Percentiles rank a stretch among this genome's conserved stretches.
Evolutionary conservation across 1,140 invertebrate species (phyloP).

Genomic region (Bilobella aurantiaca): DNA sequence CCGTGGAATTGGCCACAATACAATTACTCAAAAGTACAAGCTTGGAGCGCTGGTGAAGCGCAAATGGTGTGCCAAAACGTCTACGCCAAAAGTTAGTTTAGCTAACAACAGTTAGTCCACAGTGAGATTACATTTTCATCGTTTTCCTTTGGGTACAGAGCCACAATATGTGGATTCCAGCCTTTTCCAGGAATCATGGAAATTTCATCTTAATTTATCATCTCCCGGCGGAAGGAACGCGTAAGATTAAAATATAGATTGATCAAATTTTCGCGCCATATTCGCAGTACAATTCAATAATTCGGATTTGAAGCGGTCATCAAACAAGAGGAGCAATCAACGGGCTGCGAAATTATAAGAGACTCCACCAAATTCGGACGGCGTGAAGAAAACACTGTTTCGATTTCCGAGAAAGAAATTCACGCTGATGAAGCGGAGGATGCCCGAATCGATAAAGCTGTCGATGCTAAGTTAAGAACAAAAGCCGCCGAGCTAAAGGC

Average conservation of each 20-base stretch:
- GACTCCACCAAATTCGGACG: not conserved
- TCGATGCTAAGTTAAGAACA: not conserved
- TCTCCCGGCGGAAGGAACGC: not conserved
- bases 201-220: not conserved
- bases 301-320: not conserved
- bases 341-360: not conserved
- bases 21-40: not conserved
- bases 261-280: too few relatives aligned
- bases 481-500: not conserved
- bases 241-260: too few relatives aligned
- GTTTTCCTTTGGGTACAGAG: not conserved
- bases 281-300: not conserved
- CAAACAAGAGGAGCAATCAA: not conserved
- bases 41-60: not conserved
- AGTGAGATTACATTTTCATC: not conserved
- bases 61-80: not conserved
- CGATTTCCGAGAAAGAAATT: not conserved
- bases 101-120: not conserved
- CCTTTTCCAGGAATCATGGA: constrained; percentile 1
- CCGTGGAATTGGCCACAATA: not conserved
- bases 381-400: not conserved
- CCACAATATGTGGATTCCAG: not conserved
- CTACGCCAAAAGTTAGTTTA: not conserved
- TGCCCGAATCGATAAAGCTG: not conserved
- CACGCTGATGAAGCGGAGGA: not conserved